Evolutionary conservation across 2,888 invertebrate species (phyloP), one percentile per base, ranked within the genome.

Genomic region (Chaetogeoica ovagalla): DNA sequence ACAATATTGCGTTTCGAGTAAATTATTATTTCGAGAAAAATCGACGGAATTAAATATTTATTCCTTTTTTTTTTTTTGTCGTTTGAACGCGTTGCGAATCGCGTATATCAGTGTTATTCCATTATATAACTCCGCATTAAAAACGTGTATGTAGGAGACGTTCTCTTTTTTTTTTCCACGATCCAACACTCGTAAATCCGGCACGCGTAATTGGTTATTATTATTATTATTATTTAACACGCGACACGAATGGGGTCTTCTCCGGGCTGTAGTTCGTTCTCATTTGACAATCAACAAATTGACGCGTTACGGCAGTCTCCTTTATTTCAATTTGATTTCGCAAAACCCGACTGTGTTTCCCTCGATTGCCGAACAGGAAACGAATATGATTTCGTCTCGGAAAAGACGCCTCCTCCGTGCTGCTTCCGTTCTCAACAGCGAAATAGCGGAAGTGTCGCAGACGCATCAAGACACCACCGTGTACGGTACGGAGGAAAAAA

Each of bases 251-350:
- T 2, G 60, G 60, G 69, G 60, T 52, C 66, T 66, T n/a, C n/a
- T n/a, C n/a, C 68, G n/a, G 2, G 43, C 8, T 37, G 4, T 30
- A 30, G 60, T 62, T 62, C 77, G 52, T 7, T 7, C 69, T 70
- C 77, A 69, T 62, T 7, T 23, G 62, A 43, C 69, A 60, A 62
- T 70, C 77, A 77, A 30, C 30, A 30, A 30, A 62, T 77, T 77
- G 60, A 60, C 37, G 77, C 69, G 30, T 77, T 39, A 69, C 75
- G 69, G 76, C 70, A 55, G 57, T 77, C 75, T 77, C 69, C 62
- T 77, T 62, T 70, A 63, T 79, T 79, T 79, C 79, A 79, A 79
- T 79, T 79, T 79, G 71, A 65, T 71, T 71, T 63, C 19, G 77
- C 71, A 63, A 79, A 79, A 79, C 55, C 55, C 70, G 21, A 62